Conservation (phyloP, 2,113 vertebrate genomes). For the Phrynocephalus versicolor region DNA sequence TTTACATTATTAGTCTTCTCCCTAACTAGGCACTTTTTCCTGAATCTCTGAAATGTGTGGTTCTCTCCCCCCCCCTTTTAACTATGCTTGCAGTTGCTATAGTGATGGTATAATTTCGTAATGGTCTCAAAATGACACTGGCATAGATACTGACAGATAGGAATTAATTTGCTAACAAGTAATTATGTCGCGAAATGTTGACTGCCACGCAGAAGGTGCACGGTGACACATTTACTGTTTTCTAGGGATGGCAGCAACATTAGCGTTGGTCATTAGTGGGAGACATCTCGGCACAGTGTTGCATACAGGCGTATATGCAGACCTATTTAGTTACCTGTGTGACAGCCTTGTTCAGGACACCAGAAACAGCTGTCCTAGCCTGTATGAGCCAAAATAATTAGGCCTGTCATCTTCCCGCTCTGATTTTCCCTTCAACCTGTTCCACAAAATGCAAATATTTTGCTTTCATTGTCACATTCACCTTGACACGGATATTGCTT, state of each 20-base stretch:
- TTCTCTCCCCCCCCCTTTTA: slow-evolving; percentile 70
- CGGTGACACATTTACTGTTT: slow-evolving; percentile 90
- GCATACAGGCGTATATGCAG: slow-evolving; percentile 93
- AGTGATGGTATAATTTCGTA: slow-evolving; percentile 87
- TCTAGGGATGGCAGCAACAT: slow-evolving; percentile 96
- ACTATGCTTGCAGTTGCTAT: slow-evolving; percentile 84
- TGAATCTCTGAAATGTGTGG: slow-evolving; percentile 74
- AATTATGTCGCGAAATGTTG: slow-evolving; percentile 97
- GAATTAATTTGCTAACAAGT: slow-evolving; percentile 95
- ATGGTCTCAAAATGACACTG: slow-evolving; percentile 85
- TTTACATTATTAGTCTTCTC: slow-evolving; percentile 71
- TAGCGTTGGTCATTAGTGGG: slow-evolving; percentile 99
- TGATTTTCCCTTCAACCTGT: slow-evolving; percentile 98
- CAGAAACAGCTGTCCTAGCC: slow-evolving; percentile 99
- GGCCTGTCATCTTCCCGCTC: slow-evolving; percentile 98
- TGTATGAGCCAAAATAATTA: slow-evolving; percentile 99
- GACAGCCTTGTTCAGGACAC: slow-evolving; percentile 99
- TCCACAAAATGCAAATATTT: slow-evolving; percentile 99
- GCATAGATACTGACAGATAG: slow-evolving; percentile 90
- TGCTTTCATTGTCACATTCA: slow-evolving; percentile 99
- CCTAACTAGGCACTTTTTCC: slow-evolving; percentile 80
- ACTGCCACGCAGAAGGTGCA: slow-evolving; percentile 89
- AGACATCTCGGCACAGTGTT: slow-evolving; percentile 90
- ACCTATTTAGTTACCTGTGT: slow-evolving; percentile 99
- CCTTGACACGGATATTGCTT: slow-evolving; percentile 99